A percentile compares a stretch with the other conserved stretches of the same genome.
phyloP scores from a whole-genome alignment of 1,140 invertebrate species.

The Cydia amplana region DNA sequence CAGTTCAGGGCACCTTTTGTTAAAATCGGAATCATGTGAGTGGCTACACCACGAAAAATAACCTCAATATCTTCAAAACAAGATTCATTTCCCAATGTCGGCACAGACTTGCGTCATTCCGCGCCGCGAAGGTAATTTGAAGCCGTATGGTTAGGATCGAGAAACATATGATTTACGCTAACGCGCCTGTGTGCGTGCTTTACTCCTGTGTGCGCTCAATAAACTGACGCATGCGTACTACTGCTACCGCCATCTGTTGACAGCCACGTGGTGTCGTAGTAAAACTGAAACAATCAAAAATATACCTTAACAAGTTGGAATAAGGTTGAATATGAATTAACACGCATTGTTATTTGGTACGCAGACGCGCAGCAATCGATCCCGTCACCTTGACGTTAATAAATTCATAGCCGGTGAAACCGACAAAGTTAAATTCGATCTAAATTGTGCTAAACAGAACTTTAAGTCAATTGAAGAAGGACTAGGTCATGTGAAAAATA shows the following conservation, averaged over 20 bases:
- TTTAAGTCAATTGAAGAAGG: neutral
- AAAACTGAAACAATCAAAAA: neutral
- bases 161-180: constrained; percentile 75
- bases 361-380: constrained; percentile 68
- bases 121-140: constrained; percentile 67
- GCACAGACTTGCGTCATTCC: constrained; percentile 65
- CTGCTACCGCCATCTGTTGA: constrained; percentile 70
- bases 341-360: constrained; percentile 31
- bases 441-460: neutral
- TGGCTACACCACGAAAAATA: constrained; percentile 36
- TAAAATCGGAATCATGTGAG: too few species aligned
- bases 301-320: neutral
- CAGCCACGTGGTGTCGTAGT: constrained; percentile 59
- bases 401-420: constrained; percentile 52
- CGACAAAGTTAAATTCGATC: neutral
- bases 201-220: constrained; percentile 61
- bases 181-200: constrained; percentile 44
- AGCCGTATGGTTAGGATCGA: constrained; percentile 66
- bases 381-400: constrained; percentile 69
- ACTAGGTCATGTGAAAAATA: neutral
- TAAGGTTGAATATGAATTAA: neutral
- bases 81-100: constrained; percentile 37
- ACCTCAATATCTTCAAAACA: constrained; percentile 34
- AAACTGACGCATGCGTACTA: constrained; percentile 65
- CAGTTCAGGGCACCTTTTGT: too few species aligned